phyloP scores from a whole-genome alignment of 2,113 vertebrate genomes.

The Coregonus clupeaformis region DNA sequence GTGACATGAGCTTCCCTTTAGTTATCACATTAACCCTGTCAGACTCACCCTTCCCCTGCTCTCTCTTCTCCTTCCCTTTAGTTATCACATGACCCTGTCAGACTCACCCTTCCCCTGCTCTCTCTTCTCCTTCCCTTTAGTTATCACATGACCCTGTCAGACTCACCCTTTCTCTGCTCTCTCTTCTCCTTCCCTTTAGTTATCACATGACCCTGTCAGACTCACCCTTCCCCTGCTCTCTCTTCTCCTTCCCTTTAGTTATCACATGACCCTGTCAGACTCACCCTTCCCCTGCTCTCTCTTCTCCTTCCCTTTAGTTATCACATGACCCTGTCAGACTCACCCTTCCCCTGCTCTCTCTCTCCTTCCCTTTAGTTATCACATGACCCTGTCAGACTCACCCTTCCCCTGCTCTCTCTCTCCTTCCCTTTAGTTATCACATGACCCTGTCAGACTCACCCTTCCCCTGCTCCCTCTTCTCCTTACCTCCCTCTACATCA shows the following conservation, averaged over 20 bases:
- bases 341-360: too few species aligned
- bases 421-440: slow-evolving; percentile 48
- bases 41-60: slow-evolving; percentile 16
- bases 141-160: too few species aligned
- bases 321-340: slow-evolving; percentile 42
- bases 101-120: slow-evolving; percentile 24
- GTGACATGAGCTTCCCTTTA: slow-evolving; percentile 48
- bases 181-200: slow-evolving; percentile 11
- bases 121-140: slow-evolving; percentile 17
- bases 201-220: too few species aligned
- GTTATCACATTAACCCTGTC: slow-evolving; percentile 47
- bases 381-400: slow-evolving; percentile 38
- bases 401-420: too few species aligned
- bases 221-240: slow-evolving; percentile 33
- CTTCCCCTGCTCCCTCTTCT: slow-evolving; percentile 34
- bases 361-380: slow-evolving; percentile 50
- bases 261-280: slow-evolving; percentile 44
- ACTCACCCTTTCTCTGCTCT: slow-evolving; percentile 26
- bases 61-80: too few species aligned
- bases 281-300: too few species aligned
- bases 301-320: slow-evolving; percentile 49
- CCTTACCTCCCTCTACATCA: too few species aligned
- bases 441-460: slow-evolving; percentile 32
- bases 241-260: slow-evolving; percentile 20
- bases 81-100: too few species aligned